Evolutionary conservation across 2,888 invertebrate genomes (phyloP), one percentile per base, ranked within the genome.

Genomic region (Mayetiola destructor): DNA sequence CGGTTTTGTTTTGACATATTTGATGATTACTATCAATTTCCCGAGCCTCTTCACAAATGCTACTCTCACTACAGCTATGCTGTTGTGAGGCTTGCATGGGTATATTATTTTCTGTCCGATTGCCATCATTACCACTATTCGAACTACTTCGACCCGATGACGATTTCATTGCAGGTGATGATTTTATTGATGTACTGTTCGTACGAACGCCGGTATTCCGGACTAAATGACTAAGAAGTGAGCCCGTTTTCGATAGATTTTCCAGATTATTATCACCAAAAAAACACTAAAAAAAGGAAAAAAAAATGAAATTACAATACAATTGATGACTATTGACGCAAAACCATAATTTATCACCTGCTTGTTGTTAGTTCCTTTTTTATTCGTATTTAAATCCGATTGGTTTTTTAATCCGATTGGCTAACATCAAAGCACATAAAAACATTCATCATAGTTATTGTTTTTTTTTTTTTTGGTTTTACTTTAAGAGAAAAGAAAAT

Each of bases 141-240:
- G 48, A 48, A 48, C 27, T 48, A 48, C 16, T 48, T 48, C 48
- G 53, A 32, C 53, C 18, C 18, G 53, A 14, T 53, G 53, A 30
- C 12, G 32, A 9, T 32, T 53, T 53, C 29, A 53, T 53, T 12
- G 37, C 37, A 37, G 27, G 23, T 10, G 36, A n/a, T 14, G 20
- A 16, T 16, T 9, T 27, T n/a, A 14, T 20, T 32, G 30, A 29
- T 2, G 14, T 20, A 12, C 54, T 32, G 30, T 18, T 35, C 21
- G 20, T 35, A 14, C 42, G 40, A 42, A 14, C 42, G 27, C 58
- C 53, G 27, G 56, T 42, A 39, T 59, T 56, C 14, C 59, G 56
- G 16, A 54, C 59, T 23, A 59, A 54, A 39, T 56, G 58, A 53
- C 56, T 59, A 12, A 59, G 27, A 23, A 56, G 18, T 53, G 54